Conservation (phyloP, 1,140 invertebrate species). For the Brachionus angularis region DNA sequence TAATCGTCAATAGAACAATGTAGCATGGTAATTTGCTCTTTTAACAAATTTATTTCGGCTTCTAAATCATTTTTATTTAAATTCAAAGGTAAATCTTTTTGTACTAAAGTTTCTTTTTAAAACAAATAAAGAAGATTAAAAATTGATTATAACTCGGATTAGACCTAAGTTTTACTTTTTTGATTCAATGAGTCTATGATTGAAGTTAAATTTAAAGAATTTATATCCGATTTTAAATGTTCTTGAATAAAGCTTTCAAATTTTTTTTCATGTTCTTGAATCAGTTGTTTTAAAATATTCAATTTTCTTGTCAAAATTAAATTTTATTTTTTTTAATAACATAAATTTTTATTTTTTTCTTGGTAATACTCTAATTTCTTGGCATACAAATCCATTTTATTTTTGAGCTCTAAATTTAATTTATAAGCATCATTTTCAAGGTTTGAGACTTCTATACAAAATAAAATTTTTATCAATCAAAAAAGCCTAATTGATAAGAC, state of each 20-base stretch:
- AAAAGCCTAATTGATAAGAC: no score
- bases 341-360: no score
- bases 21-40: conserved; percentile 8
- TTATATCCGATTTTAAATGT: background rate
- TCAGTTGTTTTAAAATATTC: background rate
- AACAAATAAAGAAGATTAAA: no score
- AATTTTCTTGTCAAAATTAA: no score
- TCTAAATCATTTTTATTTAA: background rate
- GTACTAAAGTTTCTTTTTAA: no score
- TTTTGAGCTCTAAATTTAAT: no score
- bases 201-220: background rate
- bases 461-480: no score
- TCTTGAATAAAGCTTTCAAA: background rate
- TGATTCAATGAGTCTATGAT: background rate
- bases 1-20: background rate
- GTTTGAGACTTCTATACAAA: no score
- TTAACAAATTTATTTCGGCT: background rate
- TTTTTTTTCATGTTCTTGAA: background rate
- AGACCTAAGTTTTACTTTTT: background rate
- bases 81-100: background rate
- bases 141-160: background rate
- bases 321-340: no score
- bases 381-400: no score
- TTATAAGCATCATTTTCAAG: no score
- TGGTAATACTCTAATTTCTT: no score